phyloP scores from a whole-genome alignment of 2,797 vertebrate species.

The Danio albolineatus region DNA sequence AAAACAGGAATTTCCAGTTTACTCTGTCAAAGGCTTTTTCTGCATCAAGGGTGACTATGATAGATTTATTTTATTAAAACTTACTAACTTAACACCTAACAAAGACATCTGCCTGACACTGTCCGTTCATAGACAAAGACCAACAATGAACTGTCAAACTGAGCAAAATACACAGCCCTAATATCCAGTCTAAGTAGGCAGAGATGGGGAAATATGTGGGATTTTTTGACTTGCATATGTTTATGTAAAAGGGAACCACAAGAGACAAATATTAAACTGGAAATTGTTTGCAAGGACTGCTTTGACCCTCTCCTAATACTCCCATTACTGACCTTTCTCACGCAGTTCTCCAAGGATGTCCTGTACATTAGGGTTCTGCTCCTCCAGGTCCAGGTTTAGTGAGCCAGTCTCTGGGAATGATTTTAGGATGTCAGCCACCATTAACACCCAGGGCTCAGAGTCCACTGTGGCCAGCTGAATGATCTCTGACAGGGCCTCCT shows the following conservation, averaged over 20 bases:
- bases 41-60: too few relatives aligned
- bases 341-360: constrained; percentile 95
- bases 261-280: background rate
- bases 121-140: background rate
- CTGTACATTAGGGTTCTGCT: constrained; percentile 98
- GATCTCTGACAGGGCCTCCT: constrained; percentile 93
- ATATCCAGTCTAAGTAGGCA: background rate
- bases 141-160: background rate
- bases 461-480: constrained; percentile 96
- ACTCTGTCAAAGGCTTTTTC: too few relatives aligned
- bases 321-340: constrained; percentile 88
- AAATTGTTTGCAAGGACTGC: background rate
- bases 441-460: constrained; percentile 98
- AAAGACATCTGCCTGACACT: background rate
- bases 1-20: too few relatives aligned
- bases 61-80: too few relatives aligned
- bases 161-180: background rate
- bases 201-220: background rate
- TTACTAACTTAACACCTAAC: too few relatives aligned
- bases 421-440: constrained; percentile 98
- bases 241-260: background rate
- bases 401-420: constrained; percentile 97
- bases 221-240: too few relatives aligned
- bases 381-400: constrained; percentile 96
- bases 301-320: background rate